These are phyloP conservation scores for Acanthurus lineatus DNA, from an alignment of 2,797 vertebrate species.

Conservation along the genomic window DNA sequence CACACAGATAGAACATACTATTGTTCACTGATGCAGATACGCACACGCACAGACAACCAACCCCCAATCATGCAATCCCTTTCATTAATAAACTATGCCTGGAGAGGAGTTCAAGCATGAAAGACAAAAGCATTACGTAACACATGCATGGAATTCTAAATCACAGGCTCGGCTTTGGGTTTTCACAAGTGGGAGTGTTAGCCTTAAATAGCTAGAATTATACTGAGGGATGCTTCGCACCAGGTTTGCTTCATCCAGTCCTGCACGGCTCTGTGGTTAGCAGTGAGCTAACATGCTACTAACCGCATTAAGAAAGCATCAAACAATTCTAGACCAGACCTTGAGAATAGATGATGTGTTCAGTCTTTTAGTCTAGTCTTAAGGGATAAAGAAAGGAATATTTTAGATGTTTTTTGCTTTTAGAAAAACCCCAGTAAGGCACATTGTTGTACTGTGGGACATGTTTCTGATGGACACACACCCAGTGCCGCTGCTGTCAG, in stretches of 20 bases:
- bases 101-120: slow-evolving; percentile 79
- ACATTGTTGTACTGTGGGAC: background rate
- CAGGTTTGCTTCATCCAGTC: slow-evolving; percentile 64
- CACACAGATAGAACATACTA: slow-evolving; percentile 25
- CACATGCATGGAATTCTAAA: slow-evolving; percentile 82
- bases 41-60: slow-evolving; percentile 44
- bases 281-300: slow-evolving; percentile 36
- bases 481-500: slow-evolving; percentile 7
- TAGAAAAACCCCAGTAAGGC: background rate
- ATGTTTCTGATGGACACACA: slow-evolving; percentile 4
- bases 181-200: slow-evolving; percentile 78
- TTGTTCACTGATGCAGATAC: slow-evolving; percentile 45
- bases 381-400: background rate
- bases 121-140: slow-evolving; percentile 84
- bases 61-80: slow-evolving; percentile 70
- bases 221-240: slow-evolving; percentile 62
- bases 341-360: background rate
- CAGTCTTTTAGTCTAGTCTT: background rate
- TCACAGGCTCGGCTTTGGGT: slow-evolving; percentile 72
- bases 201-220: slow-evolving; percentile 80
- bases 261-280: slow-evolving; percentile 43
- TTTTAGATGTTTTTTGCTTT: too few relatives aligned
- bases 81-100: slow-evolving; percentile 84
- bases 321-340: slow-evolving; percentile 4
- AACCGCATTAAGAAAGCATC: slow-evolving; percentile 29